A percentile compares a stretch with the other conserved stretches of the same genome.
Conservation (phyloP, 2,797 vertebrate genomes). For the Crocodylus rhombifer region DNA sequence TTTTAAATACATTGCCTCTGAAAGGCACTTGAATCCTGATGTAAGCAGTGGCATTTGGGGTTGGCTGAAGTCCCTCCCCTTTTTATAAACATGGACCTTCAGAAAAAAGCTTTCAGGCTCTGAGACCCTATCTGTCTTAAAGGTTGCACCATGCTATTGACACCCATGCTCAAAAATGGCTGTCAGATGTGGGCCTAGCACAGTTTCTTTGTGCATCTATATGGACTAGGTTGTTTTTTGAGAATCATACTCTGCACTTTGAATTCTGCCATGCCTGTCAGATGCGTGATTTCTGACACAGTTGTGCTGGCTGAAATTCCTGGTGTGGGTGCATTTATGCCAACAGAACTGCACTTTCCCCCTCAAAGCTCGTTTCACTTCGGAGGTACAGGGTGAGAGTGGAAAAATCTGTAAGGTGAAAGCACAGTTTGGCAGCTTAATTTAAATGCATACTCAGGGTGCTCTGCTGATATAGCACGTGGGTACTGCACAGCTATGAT, state of each 20-base stretch:
- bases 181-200: neutral
- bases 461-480: neutral
- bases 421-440: neutral
- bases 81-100: neutral
- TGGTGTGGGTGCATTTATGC: neutral
- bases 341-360: neutral
- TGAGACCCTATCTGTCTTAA: neutral
- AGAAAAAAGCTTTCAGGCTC: neutral
- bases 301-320: neutral
- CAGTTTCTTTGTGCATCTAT: neutral
- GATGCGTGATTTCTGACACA: neutral
- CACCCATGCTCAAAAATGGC: neutral
- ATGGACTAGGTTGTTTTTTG: neutral
- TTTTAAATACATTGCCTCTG: neutral
- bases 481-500: neutral
- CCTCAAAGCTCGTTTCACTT: neutral
- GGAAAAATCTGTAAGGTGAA: neutral
- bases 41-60: accelerated
- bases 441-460: neutral
- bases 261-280: neutral
- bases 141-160: neutral
- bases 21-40: neutral
- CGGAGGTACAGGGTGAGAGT: neutral
- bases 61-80: neutral
- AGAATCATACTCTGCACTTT: neutral